Base-by-base conservation (phyloP, 2,888 invertebrate genomes). In the Pecten maximus region DNA sequence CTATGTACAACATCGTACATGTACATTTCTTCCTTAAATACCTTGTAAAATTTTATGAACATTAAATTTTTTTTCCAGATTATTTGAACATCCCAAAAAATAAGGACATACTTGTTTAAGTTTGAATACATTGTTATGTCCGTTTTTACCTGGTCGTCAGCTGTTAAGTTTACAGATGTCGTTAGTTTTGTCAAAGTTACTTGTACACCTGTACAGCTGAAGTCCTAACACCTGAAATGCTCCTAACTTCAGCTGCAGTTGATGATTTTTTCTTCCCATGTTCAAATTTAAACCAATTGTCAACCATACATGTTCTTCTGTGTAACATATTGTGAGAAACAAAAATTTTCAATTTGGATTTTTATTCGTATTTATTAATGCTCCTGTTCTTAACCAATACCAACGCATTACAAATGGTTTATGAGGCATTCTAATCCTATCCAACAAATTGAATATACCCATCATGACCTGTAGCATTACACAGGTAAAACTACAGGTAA, bases 401-500 rank as follows among this genome's bases (percentile, higher is more conserved):
- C 0, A n/a, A 60, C 60, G 6, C 23, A n/a, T n/a, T 23, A 23
- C 23, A 6, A 74, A 74, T 74, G 74, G 35, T 74, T 74, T 74
- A 74, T 74, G 74, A 15, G 35, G 35, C 60, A 6, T 16, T 60
- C 23, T 60, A 60, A 60, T 74, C 74, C 74, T 35, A 35, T 35
- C 10, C 23, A 12, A 28, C 28, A 74, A 74, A 74, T 74, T 74
- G 35, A 74, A 74, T 74, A 74, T 35, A 35, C 23, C 28, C 50
- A 19, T 74, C 74, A 74, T 74, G 74, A 74, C 74, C 74, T 23
- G 74, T 23, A 74, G 74, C 74, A 15, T 23, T 8, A 35, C 23
- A 28, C 74, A 74, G 74, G 74, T 74, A 74, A 74, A n/a, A 74
- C 19, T 60, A 60, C 60, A 60, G 60, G 60, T 60, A 60, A 60